Base-by-base conservation (phyloP, 2,113 vertebrate species). In the Callipepla squamata region DNA sequence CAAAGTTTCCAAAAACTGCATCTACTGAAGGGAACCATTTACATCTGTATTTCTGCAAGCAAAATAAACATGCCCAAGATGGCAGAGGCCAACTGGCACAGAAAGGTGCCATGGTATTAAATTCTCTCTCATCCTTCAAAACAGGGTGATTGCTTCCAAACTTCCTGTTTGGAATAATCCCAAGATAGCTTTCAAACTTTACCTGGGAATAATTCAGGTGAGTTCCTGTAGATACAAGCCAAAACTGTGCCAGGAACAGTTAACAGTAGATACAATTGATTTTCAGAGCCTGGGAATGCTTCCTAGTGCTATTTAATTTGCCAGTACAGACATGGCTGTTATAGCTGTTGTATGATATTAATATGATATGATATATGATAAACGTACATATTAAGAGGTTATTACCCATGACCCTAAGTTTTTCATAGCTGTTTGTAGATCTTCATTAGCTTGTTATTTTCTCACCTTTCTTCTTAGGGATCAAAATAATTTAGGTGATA, bases 121-220 rank as follows among this genome's bases (percentile, higher is more conserved):
- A 86, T 34, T 44, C 55, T 45, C 51, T 67, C 51, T 67, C 58
- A 68, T 40, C 34, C 62, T 72, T 40, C 80, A 89, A 55, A 93
- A 79, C 32, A 92, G 16, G 26, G n/a, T 67, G 80, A 55, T 61
- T 92, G 47, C 61, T 90, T 94, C 88, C 76, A 92, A 83, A 80
- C 26, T 78, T 80, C 74, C 53, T 78, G 47, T 58, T 1, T 48
- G 74, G 69, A 89, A 81, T 50, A 89, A 81, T 51, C 74, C 70
- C 87, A 92, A 86, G 28, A 38, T 30, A 68, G 81, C 48, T 86
- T 73, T 74, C 55, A 90, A 55, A 61, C 40, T 76, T 79, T 48
- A 94, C 48, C 61, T 86, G 74, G n/a, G 77, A 94, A 81, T 16
- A 89, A 17, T 75, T 92, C 77, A 93, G 77, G 78, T 85, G 74